These are phyloP conservation scores for Thomomys bottae DNA, from an alignment of 2,113 vertebrate genomes.

Conservation along the genomic window DNA sequence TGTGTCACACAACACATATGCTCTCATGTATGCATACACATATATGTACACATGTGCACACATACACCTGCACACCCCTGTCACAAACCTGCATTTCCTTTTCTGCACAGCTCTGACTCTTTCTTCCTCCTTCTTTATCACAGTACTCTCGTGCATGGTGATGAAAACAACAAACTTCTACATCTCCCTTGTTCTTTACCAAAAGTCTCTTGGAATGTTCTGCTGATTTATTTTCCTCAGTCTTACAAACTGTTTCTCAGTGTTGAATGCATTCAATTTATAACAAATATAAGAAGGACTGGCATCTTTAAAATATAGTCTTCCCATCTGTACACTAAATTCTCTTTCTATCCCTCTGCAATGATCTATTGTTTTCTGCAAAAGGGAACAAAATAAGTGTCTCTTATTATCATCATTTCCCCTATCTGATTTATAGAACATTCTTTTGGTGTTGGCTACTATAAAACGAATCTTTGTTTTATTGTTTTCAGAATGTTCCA, in stretches of 20 bases:
- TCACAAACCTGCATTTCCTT: no score
- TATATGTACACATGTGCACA: background rate
- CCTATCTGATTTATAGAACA: background rate
- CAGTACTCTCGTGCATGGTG: background rate
- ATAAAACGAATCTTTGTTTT: background rate
- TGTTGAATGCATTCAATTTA: background rate
- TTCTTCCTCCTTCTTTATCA: background rate
- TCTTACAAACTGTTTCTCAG: background rate
- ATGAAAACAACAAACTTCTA: background rate
- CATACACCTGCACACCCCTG: no score
- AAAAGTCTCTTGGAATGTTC: background rate
- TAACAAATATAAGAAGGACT: background rate
- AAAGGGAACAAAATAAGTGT: background rate
- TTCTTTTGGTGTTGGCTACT: background rate
- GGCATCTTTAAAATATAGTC: background rate
- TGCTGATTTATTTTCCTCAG: background rate
- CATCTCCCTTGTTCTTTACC: background rate
- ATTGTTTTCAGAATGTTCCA: conserved; percentile 1
- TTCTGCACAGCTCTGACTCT: background rate
- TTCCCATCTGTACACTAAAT: background rate
- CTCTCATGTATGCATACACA: background rate
- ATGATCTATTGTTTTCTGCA: background rate
- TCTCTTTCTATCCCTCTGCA: background rate
- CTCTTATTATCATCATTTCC: background rate
- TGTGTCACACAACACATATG: background rate